Base-by-base conservation (phyloP, 2,797 vertebrate species). In the Meriones psammophilus region DNA sequence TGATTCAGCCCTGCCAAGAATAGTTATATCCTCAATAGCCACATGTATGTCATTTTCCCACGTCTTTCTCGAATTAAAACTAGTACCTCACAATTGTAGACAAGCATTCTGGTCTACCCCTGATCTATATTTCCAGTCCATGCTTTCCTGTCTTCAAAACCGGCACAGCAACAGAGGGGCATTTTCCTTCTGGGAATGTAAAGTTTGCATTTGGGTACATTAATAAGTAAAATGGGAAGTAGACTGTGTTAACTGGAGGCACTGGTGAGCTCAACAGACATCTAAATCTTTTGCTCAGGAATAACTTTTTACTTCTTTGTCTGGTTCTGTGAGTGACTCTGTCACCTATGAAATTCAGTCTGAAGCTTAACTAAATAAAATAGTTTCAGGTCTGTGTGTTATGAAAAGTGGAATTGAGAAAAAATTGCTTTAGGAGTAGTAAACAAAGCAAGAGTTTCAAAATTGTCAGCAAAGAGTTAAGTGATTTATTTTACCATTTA, bases 341-440 rank as follows among this genome's bases (percentile, higher is more conserved):
- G 3, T 8, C 81, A 62, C 24, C 39, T 91, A 22, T n/a, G 33
- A 91, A 60, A 92, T 78, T 60, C 17, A 88, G 15, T 79, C 50
- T 91, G 30, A 89, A 69, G 13, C 26, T 92, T 94, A 90, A 80
- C 24, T 60, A 83, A 96, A 91, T 96, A 68, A 64, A 12, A 22
- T 39, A 77, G n/a, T 20, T 36, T 71, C 81, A 94, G 17, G 77
- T 78, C 71, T 6, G 0, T 46, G 18, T 71, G 4, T 24, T 64
- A 22, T 22, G 12, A 7, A 30, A 93, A 86, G 78, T 83, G 3
- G 77, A 24, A 84, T 4, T 22, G 76, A 68, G 64, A 33, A 76
- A 15, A 85, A 13, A 3, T 56, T 95, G 74, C 73, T 46, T 76
- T 42, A 68, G 33, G 9, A 88, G 24, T 22, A 8, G 4, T 54